These are phyloP conservation scores for Xiphophorus maculatus DNA, from an alignment of 2,113 vertebrate genomes.

Conservation along the genomic window DNA sequence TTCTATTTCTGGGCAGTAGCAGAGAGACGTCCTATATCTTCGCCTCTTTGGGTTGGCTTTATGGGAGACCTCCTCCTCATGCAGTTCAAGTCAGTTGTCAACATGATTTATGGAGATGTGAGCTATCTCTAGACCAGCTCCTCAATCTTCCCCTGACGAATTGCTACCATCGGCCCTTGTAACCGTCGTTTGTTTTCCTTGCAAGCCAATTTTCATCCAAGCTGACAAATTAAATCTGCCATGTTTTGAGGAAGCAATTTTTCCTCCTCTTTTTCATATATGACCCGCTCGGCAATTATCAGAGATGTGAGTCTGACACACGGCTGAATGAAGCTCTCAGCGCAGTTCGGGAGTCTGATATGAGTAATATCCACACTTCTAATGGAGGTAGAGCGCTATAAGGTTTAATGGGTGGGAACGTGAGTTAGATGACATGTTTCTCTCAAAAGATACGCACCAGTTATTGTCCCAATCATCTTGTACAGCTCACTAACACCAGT, in stretches of 20 bases:
- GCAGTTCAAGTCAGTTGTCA: conserved; percentile 73
- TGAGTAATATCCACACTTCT: conserved; percentile 46
- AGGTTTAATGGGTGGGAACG: conserved; percentile 59
- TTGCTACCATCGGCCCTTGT: conserved; percentile 51
- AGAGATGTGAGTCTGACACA: conserved; percentile 41
- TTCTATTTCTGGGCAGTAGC: conserved; percentile 55
- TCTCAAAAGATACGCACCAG: conserved; percentile 55
- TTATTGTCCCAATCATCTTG: conserved; percentile 64
- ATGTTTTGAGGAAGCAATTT: conserved; percentile 53
- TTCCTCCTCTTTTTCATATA: conserved; percentile 20
- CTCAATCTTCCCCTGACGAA: conserved; percentile 71
- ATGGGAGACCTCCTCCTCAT: conserved; percentile 65
- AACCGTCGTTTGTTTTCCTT: conserved; percentile 59
- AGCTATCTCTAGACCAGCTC: conserved; percentile 65
- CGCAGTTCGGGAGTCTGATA: conserved; percentile 9
- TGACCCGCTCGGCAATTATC: conserved; percentile 54
- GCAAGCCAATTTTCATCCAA: conserved; percentile 54
- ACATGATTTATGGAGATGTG: conserved; percentile 78
- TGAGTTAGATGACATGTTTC: conserved; percentile 39
- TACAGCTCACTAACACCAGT: conserved; percentile 43
- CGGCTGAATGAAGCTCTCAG: conserved; percentile 23
- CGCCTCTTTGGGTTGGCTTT: conserved; percentile 47
- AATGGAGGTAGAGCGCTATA: conserved; percentile 48
- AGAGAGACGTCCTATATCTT: conserved; percentile 63
- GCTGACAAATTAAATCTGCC: conserved; percentile 70